These are phyloP conservation scores for Sebastes oblongus DNA, from an alignment of 2,797 vertebrate genomes.

Conservation along the genomic window DNA sequence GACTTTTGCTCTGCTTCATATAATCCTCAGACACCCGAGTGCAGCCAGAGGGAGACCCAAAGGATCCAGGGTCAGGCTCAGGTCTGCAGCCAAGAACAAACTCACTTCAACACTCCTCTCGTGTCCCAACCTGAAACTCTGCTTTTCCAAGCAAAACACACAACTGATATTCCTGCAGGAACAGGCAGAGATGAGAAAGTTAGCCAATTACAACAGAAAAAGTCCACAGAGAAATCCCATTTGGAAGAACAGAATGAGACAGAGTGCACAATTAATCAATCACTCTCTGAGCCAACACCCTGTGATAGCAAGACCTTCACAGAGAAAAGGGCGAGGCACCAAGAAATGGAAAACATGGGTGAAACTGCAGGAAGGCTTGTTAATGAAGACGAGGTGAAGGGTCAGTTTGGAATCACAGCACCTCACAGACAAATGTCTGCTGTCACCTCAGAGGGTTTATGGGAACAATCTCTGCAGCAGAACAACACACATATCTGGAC, in stretches of 20 bases:
- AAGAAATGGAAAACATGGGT: neutral
- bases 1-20: constrained; percentile 4
- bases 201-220: neutral
- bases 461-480: neutral
- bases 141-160: neutral
- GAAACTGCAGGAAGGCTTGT: neutral
- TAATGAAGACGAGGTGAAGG: neutral
- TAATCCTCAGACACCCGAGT: neutral
- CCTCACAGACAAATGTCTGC: neutral
- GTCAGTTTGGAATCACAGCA: neutral
- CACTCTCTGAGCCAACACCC: neutral
- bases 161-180: neutral
- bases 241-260: neutral
- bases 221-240: neutral
- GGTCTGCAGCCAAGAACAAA: neutral
- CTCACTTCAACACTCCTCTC: neutral
- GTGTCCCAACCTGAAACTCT: neutral
- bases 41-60: neutral
- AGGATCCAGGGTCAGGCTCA: neutral
- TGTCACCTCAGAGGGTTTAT: neutral
- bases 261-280: neutral
- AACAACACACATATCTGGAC: neutral
- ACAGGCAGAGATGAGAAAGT: neutral
- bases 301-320: neutral
- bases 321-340: neutral